A percentile compares a stretch with the other conserved stretches of the same genome.
These are phyloP conservation scores for Arctocebus calabarensis DNA, from an alignment of 2,797 vertebrate species.

Conservation along the genomic window DNA sequence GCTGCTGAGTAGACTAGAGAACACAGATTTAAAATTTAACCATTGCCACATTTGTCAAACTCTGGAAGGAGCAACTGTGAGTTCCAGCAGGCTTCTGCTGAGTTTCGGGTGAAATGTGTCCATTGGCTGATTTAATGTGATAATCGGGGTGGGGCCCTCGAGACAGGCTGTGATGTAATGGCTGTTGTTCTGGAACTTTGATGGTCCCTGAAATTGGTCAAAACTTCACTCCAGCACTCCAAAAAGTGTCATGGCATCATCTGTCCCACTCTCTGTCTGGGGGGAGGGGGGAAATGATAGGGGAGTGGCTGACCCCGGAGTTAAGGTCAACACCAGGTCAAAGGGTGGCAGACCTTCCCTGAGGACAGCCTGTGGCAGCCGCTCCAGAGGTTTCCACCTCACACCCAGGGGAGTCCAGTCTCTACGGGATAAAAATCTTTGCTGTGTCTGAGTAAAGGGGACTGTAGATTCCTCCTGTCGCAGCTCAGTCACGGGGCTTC, in stretches of 20 bases:
- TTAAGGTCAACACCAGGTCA: slow-evolving; percentile 89
- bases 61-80: slow-evolving; percentile 37
- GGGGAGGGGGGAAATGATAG: slow-evolving; percentile 73
- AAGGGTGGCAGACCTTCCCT: slow-evolving; percentile 61
- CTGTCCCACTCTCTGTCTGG: slow-evolving; percentile 40
- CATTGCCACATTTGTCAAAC: neutral
- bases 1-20: neutral
- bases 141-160: slow-evolving; percentile 50
- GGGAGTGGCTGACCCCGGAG: slow-evolving; percentile 69
- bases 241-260: slow-evolving; percentile 74
- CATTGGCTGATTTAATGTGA: slow-evolving; percentile 38
- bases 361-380: slow-evolving; percentile 17
- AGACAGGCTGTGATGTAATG: neutral
- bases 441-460: slow-evolving; percentile 22
- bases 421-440: slow-evolving; percentile 33
- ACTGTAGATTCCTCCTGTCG: neutral
- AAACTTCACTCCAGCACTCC: slow-evolving; percentile 70
- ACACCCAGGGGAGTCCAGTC: neutral
- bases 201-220: slow-evolving; percentile 74
- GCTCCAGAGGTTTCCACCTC: neutral
- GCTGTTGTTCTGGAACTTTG: slow-evolving; percentile 70
- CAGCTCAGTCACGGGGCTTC: slow-evolving; percentile 31
- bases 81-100: slow-evolving; percentile 47
- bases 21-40: neutral
- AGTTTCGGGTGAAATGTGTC: slow-evolving; percentile 63